Evolutionary conservation across 1,140 invertebrate species (phyloP).

Genomic region (Drosophila miranda): DNA sequence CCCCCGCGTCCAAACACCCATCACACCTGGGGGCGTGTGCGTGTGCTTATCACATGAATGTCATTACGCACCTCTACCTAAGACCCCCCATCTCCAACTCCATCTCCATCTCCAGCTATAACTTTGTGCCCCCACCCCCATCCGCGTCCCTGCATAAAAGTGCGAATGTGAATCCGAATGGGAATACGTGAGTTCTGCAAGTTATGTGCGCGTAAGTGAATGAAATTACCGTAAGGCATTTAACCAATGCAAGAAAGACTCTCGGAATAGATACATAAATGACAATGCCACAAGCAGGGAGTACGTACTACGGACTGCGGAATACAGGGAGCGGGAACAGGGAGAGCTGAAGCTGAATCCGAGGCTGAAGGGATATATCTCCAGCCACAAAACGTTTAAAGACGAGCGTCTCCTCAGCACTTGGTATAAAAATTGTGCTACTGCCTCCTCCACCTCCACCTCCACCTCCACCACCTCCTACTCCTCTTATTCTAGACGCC

Average conservation of each 20-base stretch:
- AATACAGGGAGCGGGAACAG: conserved; percentile 6
- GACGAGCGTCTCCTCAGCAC: conserved; percentile 58
- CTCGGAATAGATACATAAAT: conserved; percentile 79
- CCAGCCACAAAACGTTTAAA: conserved; percentile 76
- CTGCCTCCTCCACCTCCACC: conserved; percentile 14
- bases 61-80: conserved; percentile 70
- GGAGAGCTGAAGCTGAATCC: neutral
- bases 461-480: neutral
- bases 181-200: conserved; percentile 81
- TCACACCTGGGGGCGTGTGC: conserved; percentile 67
- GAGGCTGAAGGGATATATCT: conserved; percentile 16
- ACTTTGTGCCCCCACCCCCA: conserved; percentile 33
- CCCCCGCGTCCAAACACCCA: neutral
- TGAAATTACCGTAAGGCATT: conserved; percentile 81
- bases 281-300: conserved; percentile 60
- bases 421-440: conserved; percentile 71
- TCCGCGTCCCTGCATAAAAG: neutral
- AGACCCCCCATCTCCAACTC: conserved; percentile 14
- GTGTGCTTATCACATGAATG: conserved; percentile 77
- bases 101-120: conserved; percentile 28
- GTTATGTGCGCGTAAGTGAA: conserved; percentile 80
- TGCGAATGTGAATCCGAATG: conserved; percentile 59
- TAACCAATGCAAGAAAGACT: conserved; percentile 71
- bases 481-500: neutral
- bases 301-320: too few species aligned